Conservation (phyloP, 2,888 invertebrate species). For the Eupithecia tripunctaria region DNA sequence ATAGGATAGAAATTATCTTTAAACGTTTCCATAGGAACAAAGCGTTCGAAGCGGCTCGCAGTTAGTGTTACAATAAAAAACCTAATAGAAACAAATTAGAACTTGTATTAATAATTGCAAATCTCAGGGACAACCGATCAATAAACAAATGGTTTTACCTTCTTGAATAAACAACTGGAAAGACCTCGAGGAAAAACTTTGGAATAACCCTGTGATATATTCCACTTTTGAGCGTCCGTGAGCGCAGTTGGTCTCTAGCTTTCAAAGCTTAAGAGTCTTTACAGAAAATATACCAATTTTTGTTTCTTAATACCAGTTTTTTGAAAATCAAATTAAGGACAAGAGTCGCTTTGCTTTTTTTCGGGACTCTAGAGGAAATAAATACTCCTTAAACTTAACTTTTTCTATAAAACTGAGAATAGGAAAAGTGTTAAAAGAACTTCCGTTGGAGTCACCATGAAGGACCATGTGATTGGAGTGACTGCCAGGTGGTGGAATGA, state of each 20-base stretch:
- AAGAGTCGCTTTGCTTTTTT: neutral
- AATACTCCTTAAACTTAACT: neutral
- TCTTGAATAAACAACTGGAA: conserved; percentile 15
- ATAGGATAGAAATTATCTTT: too few species aligned
- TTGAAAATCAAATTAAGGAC: neutral
- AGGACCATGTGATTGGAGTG: conserved; percentile 28
- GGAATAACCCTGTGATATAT: conserved; percentile 22
- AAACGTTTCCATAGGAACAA: too few species aligned
- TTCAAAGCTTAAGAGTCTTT: conserved; percentile 22
- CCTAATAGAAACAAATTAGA: too few species aligned
- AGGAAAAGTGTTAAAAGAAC: conserved; percentile 9
- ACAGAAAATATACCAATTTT: neutral
- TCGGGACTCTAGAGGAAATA: neutral
- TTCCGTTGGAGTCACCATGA: conserved; percentile 17
- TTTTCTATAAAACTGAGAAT: neutral
- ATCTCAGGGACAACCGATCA: neutral
- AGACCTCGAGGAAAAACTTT: conserved; percentile 32
- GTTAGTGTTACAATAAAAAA: too few species aligned
- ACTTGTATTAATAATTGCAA: too few species aligned
- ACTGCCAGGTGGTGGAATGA: conserved; percentile 20
- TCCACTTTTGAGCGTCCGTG: conserved; percentile 24
- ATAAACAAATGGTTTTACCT: neutral
- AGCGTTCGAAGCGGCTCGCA: too few species aligned
- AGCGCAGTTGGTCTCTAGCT: conserved; percentile 25
- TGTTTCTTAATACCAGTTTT: neutral